Percentiles rank a stretch among this genome's conserved stretches.
Evolutionary conservation across 2,113 vertebrate genomes (phyloP).

Genomic region (Setophaga kirtlandii): DNA sequence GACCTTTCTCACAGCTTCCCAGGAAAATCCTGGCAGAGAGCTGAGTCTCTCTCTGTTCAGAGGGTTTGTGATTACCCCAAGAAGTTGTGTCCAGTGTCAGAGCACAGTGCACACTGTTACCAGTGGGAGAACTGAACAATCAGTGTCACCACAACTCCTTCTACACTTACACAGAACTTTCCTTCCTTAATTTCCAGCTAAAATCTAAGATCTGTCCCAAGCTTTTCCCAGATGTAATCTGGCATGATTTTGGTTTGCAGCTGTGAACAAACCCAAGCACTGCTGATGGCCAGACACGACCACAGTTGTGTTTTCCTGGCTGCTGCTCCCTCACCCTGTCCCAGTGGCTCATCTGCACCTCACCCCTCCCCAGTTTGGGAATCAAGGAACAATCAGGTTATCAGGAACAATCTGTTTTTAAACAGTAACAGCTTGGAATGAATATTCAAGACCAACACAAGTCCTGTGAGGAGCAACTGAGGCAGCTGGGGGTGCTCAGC

Average conservation of each 20-base stretch:
- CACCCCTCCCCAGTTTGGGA: background rate
- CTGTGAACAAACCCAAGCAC: background rate
- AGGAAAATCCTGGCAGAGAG: no score
- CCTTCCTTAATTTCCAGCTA: background rate
- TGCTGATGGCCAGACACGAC: background rate
- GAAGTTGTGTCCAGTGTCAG: no score
- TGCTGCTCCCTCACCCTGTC: background rate
- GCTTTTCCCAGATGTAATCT: background rate
- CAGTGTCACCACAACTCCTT: background rate
- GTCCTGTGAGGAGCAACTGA: background rate
- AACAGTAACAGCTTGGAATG: background rate
- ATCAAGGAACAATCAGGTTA: background rate
- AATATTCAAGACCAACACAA: background rate
- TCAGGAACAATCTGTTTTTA: background rate
- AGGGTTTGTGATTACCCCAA: no score
- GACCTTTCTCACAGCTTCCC: no score
- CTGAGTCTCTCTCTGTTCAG: no score
- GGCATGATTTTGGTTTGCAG: background rate
- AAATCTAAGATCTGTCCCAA: background rate
- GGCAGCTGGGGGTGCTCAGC: background rate
- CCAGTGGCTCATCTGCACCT: background rate
- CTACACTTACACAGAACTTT: background rate
- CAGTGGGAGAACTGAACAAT: background rate
- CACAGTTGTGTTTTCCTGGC: accelerated
- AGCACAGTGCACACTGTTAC: no score